Conservation (phyloP, 2,888 invertebrate species). For the Eupithecia pulchellata region DNA sequence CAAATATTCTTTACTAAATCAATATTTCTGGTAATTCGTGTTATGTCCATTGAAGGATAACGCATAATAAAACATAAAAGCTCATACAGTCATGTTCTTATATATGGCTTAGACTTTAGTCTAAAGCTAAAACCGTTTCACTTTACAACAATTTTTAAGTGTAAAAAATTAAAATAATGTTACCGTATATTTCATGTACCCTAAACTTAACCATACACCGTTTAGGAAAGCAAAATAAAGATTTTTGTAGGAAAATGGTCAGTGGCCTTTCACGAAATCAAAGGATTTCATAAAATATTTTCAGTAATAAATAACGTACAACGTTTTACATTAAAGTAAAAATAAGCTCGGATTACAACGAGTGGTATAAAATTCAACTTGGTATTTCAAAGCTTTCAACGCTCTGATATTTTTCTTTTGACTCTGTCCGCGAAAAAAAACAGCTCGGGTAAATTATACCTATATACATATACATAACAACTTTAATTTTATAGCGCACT, state of each 20-base stretch:
- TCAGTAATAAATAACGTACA: background rate
- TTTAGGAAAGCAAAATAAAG: background rate
- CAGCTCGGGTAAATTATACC: background rate
- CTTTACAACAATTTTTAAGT: no score
- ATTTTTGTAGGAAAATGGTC: background rate
- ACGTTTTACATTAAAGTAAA: background rate
- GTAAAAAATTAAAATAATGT: no score
- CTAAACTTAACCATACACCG: conserved; percentile 1
- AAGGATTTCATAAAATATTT: conserved; percentile 2
- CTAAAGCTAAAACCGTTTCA: no score
- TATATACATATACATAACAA: no score
- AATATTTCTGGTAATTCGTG: no score
- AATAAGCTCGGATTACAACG: background rate
- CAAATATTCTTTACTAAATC: no score
- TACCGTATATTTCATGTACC: no score
- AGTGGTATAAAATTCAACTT: background rate
- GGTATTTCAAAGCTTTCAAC: background rate
- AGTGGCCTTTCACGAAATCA: background rate
- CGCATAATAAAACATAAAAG: no score
- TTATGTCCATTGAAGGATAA: no score
- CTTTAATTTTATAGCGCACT: no score
- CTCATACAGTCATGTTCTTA: no score
- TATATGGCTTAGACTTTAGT: no score
- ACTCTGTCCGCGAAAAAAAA: background rate
- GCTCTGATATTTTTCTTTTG: background rate